phyloP scores from a whole-genome alignment of 2,888 invertebrate genomes.

The Stegana nigrithorax region DNA sequence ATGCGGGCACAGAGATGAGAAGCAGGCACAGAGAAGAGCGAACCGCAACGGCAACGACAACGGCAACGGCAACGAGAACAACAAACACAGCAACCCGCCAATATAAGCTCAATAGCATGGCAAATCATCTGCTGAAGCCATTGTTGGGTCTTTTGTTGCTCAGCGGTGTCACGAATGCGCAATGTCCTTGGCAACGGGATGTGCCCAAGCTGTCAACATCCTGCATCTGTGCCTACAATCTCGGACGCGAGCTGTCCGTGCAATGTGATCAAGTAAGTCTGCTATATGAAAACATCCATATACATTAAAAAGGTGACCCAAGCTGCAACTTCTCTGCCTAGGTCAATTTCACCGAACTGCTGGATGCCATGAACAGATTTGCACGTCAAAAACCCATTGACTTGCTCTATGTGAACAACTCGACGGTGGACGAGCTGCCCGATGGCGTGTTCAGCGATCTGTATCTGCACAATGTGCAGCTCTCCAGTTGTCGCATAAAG shows the following conservation, averaged over 20 bases:
- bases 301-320: background rate
- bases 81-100: slow-evolving; percentile 35
- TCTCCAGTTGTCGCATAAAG: slow-evolving; percentile 84
- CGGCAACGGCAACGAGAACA: slow-evolving; percentile 25
- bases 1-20: slow-evolving; percentile 6
- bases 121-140: slow-evolving; percentile 35
- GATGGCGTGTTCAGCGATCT: slow-evolving; percentile 78
- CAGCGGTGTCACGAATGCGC: slow-evolving; percentile 68
- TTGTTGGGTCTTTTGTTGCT: slow-evolving; percentile 24
- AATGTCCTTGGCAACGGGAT: slow-evolving; percentile 88
- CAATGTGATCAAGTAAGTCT: slow-evolving; percentile 83
- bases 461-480: slow-evolving; percentile 83
- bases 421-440: slow-evolving; percentile 77
- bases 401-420: slow-evolving; percentile 89
- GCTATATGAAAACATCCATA: background rate
- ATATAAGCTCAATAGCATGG: too few species aligned
- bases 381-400: slow-evolving; percentile 79
- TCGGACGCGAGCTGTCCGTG: slow-evolving; percentile 85
- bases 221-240: slow-evolving; percentile 89
- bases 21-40: background rate
- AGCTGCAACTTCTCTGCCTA: slow-evolving; percentile 53
- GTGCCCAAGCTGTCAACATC: slow-evolving; percentile 81
- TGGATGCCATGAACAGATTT: slow-evolving; percentile 79
- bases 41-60: background rate
- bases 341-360: slow-evolving; percentile 82